Base-by-base conservation (phyloP, 1,140 invertebrate species). In the Formica exsecta region DNA sequence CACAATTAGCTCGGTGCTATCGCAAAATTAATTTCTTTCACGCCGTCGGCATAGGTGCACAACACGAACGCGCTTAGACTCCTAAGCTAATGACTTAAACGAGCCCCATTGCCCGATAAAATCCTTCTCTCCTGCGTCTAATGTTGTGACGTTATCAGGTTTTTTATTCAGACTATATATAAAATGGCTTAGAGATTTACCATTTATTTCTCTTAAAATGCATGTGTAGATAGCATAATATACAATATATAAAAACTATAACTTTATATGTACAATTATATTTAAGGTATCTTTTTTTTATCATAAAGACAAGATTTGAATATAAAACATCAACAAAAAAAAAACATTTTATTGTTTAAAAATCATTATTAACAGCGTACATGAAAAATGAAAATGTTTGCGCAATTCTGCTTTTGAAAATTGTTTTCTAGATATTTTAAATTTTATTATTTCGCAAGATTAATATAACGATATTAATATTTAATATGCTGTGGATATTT, bases 1-100 rank as follows among this genome's bases (percentile, higher is more conserved):
- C 77, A 86, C 62, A 75, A 89, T 86, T 89, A 89, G 57, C 62
- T 41, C 84, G 66, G 11, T 22, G 75, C 76, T 83, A 86, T 71
- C 85, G 85, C 54, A 19, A 88, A 86, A 86, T 86, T 86, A 88
- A 88, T 88, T 86, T 81, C 51, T 86, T 73, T 54, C 85, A n/a
- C 57, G 73, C 73, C 19, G 48, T 62, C 68, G 51, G 48, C 57
- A 44, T 70, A 3, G 36, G 41, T 51, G 54, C 59, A 38, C 51
- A 54, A 62, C 71, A 85, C 65, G 57, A 51, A 22, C 7, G 22
- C 29, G 36, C 71, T 65, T 11, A 64, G 64, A 32, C 44, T 86
- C 25, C 36, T 54, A 25, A 68, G 59, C 57, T 76, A 89, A 86
- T 71, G 59, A 89, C 57, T 77, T 65, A 86, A 83, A 73, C 38